phyloP scores from a whole-genome alignment of 2,113 vertebrate species.

The Motacilla alba region DNA sequence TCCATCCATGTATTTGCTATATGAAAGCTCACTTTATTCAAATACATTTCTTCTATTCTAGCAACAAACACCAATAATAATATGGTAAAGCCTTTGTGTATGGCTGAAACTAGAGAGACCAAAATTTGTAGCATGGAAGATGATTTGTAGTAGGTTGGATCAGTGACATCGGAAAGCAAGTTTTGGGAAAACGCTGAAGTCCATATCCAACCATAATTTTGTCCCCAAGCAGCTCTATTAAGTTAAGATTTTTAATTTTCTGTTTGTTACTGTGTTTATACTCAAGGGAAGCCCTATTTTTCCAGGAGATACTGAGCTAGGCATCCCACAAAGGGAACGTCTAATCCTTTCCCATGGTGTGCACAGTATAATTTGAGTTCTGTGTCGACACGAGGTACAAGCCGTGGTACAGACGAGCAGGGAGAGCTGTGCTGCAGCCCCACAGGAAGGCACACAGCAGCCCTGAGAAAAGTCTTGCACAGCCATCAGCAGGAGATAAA shows the following conservation, averaged over 20 bases:
- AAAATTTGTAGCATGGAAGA: neutral
- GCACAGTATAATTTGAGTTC: neutral
- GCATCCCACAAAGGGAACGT: neutral
- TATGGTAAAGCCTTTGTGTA: neutral
- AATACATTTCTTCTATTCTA: neutral
- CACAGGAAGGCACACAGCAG: neutral
- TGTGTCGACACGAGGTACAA: neutral
- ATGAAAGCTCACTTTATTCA: neutral
- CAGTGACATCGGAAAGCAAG: neutral
- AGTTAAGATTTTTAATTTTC: neutral
- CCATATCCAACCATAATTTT: neutral
- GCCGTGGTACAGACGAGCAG: accelerated
- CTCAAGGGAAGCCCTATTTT: neutral
- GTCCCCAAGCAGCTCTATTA: neutral
- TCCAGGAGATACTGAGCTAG: neutral
- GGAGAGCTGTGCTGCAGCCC: neutral
- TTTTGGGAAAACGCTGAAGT: neutral
- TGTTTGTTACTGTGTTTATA: neutral
- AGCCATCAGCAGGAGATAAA: neutral
- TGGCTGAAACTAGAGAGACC: neutral
- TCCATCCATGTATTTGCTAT: neutral
- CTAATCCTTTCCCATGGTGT: neutral
- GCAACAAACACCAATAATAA: neutral
- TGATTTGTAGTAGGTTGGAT: neutral
- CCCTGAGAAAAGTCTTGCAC: neutral